Percentiles rank a stretch among this genome's conserved stretches.
phyloP scores from a whole-genome alignment of 2,888 invertebrate species.

The Epirrhoe alternata region DNA sequence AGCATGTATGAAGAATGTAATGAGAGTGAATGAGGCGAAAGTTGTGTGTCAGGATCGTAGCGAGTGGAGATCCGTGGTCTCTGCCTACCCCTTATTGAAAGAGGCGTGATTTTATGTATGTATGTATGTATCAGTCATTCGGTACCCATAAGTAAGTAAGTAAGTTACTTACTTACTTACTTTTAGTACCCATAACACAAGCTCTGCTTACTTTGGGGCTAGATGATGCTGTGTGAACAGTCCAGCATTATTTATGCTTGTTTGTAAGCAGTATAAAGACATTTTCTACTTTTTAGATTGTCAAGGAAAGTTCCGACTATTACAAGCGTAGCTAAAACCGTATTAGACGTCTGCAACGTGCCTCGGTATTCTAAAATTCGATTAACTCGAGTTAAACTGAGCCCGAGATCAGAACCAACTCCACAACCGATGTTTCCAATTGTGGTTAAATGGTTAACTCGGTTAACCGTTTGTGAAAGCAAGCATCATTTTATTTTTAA shows the following conservation, averaged over 20 bases:
- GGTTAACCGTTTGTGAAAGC: slow-evolving; percentile 53
- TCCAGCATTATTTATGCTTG: not conserved
- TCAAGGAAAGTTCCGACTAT: slow-evolving; percentile 15
- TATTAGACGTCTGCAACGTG: slow-evolving; percentile 47
- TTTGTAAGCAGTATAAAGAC: not conserved
- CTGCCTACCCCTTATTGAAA: too few relatives aligned
- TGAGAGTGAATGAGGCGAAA: too few relatives aligned
- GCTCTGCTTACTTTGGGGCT: too few relatives aligned
- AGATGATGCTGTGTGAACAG: too few relatives aligned
- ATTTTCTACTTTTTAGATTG: not conserved
- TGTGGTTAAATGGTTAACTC: slow-evolving; percentile 48
- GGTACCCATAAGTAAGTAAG: too few relatives aligned
- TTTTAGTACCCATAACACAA: too few relatives aligned
- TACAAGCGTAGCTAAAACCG: slow-evolving; percentile 35
- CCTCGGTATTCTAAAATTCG: slow-evolving; percentile 52
- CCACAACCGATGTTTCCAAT: slow-evolving; percentile 53
- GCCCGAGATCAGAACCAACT: slow-evolving; percentile 44
- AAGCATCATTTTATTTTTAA: slow-evolving; percentile 54
- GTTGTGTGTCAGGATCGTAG: too few relatives aligned
- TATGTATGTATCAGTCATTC: too few relatives aligned
- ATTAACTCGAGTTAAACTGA: slow-evolving; percentile 50
- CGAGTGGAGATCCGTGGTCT: too few relatives aligned
- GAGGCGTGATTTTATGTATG: too few relatives aligned
- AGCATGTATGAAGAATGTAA: too few relatives aligned
- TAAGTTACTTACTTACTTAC: too few relatives aligned